Evolutionary conservation across 2,888 invertebrate species (phyloP).

Genomic region (Nomada lathburiana): DNA sequence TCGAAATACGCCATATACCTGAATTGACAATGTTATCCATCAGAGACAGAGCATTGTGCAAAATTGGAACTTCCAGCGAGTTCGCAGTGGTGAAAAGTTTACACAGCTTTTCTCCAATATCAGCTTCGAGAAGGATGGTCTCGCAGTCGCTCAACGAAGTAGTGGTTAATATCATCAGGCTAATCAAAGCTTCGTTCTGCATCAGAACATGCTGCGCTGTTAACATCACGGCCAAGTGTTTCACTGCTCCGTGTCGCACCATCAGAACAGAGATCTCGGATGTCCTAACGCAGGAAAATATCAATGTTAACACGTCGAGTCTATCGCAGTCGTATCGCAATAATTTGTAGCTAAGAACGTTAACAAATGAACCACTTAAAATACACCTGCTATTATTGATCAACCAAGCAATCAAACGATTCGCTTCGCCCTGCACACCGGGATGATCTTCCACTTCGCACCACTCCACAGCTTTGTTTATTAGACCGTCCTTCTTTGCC

Average conservation of each 20-base stretch:
- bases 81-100: slow-evolving; percentile 85
- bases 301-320: neutral
- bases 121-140: slow-evolving; percentile 83
- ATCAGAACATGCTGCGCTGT: slow-evolving; percentile 93
- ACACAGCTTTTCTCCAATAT: slow-evolving; percentile 86
- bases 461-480: slow-evolving; percentile 90
- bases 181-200: slow-evolving; percentile 93
- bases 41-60: slow-evolving; percentile 85
- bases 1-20: slow-evolving; percentile 67
- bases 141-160: slow-evolving; percentile 79
- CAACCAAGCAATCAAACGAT: slow-evolving; percentile 91
- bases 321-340: neutral
- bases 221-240: slow-evolving; percentile 92
- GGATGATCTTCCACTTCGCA: slow-evolving; percentile 91
- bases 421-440: slow-evolving; percentile 93
- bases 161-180: slow-evolving; percentile 88
- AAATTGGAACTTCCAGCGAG: slow-evolving; percentile 85
- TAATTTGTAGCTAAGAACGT: neutral
- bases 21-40: slow-evolving; percentile 85
- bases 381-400: slow-evolving; percentile 88
- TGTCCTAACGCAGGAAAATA: slow-evolving; percentile 71
- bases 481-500: slow-evolving; percentile 87
- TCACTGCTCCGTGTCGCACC: slow-evolving; percentile 88
- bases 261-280: slow-evolving; percentile 84
- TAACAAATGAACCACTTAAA: neutral